phyloP scores from a whole-genome alignment of 2,797 vertebrate species.

The Falco peregrinus region DNA sequence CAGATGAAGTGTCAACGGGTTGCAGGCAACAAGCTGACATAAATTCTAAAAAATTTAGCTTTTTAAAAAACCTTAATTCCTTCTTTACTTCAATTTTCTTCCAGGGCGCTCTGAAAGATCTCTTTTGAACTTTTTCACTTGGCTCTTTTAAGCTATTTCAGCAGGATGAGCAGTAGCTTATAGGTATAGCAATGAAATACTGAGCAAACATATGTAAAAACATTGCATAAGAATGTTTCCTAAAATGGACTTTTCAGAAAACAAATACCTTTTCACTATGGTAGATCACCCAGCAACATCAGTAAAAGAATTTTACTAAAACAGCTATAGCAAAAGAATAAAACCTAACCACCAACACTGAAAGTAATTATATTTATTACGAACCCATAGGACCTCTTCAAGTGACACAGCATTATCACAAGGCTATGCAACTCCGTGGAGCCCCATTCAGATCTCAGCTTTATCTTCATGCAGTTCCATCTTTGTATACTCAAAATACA shows the following conservation, averaged over 20 bases:
- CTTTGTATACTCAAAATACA: background rate
- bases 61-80: background rate
- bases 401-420: background rate
- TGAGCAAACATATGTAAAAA: background rate
- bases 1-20: slow-evolving; percentile 14
- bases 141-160: background rate
- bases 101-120: background rate
- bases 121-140: background rate
- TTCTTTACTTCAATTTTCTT: background rate
- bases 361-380: background rate
- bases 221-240: background rate
- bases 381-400: background rate
- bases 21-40: slow-evolving; percentile 21
- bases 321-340: background rate
- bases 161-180: background rate
- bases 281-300: background rate
- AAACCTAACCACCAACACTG: background rate
- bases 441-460: background rate
- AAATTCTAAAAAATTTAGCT: background rate
- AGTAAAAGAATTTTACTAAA: background rate
- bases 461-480: background rate
- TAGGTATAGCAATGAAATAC: background rate
- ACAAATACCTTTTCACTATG: background rate
- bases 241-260: background rate
- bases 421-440: background rate